Base-by-base conservation (phyloP, 1,140 invertebrate species). In the Lepidurus couesii region DNA sequence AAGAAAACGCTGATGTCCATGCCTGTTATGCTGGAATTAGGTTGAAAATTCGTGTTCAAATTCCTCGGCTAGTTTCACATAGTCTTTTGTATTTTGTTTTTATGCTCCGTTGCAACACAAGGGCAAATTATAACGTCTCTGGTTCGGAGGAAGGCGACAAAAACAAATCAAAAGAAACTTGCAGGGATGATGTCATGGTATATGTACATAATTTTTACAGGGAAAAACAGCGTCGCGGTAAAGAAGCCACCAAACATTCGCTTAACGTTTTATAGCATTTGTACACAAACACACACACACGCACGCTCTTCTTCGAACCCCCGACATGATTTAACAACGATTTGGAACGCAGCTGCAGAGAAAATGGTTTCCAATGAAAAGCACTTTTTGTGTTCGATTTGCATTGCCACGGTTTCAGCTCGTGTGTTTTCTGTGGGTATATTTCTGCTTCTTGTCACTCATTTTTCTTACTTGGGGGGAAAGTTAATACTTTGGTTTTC, bases 31-130 rank as follows among this genome's bases (percentile, higher is more conserved):
- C 16, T n/a, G 53, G 53, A 34, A 34, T 34, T 34, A 34, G 34
- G 34, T 34, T 34, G 26, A 65, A 65, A 65, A 65, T 65, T 4
- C 13, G 47, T 65, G 47, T 65, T 65, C 4, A 65, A 65, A 65
- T n/a, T 65, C 21, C 21, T 65, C 7, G n/a, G 53, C 53, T 65
- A 13, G 21, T 65, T 65, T 65, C 16, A 65, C 53, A 65, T 65
- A 65, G 53, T 65, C 21, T 65, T 65, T 65, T 65, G 53, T 65
- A 65, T 65, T 65, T 13, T 65, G 3, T 65, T 65, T 65, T 65
- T 65, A 65, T 65, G 21, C 21, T 34, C 34, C 34, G 16, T 65
- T 65, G 53, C n/a, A 65, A 65, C 53, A 65, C 53, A 65, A 65
- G 7, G 53, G 53, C 53, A 65, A 65, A 65, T 65, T 65, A 65